A percentile compares a stretch with the other conserved stretches of the same genome.
These are phyloP conservation scores for Tenthredo amoena DNA, from an alignment of 2,888 invertebrate genomes.

Conservation along the genomic window DNA sequence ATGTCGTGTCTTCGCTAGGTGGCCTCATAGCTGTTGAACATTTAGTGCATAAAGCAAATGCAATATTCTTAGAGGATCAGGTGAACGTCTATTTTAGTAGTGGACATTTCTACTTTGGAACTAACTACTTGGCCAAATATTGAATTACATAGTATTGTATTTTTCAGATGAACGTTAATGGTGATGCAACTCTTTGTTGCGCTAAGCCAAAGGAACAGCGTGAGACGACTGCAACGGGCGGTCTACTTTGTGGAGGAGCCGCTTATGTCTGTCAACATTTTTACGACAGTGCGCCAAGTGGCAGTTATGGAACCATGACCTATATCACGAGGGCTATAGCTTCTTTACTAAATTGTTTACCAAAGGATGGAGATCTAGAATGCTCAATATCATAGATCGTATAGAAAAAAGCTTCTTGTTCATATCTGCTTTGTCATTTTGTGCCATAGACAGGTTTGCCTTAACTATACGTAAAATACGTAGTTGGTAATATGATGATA, in stretches of 20 bases:
- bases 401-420: not conserved
- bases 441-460: not conserved
- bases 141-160: constrained; percentile 53
- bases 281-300: constrained; percentile 99
- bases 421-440: not conserved
- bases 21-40: constrained; percentile 93
- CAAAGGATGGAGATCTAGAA: constrained; percentile 89
- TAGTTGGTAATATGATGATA: constrained; percentile 24
- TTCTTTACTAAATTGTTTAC: constrained; percentile 86
- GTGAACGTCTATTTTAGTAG: constrained; percentile 78
- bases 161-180: constrained; percentile 89
- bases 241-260: constrained; percentile 92
- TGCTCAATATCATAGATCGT: constrained; percentile 83
- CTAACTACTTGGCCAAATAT: not conserved
- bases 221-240: constrained; percentile 82
- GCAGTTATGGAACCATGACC: constrained; percentile 98
- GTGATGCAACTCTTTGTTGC: constrained; percentile 96
- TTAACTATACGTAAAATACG: constrained; percentile 15
- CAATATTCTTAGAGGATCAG: constrained; percentile 97
- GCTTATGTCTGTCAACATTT: constrained; percentile 98
- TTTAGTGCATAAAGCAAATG: constrained; percentile 96
- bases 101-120: constrained; percentile 15
- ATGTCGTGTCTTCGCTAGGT: constrained; percentile 87
- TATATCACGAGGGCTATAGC: constrained; percentile 94
- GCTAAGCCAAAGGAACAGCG: constrained; percentile 86